Percentiles rank a stretch among this genome's conserved stretches.
Conservation (phyloP, 1,140 invertebrate species). For the Yoshiicerus persimilis region DNA sequence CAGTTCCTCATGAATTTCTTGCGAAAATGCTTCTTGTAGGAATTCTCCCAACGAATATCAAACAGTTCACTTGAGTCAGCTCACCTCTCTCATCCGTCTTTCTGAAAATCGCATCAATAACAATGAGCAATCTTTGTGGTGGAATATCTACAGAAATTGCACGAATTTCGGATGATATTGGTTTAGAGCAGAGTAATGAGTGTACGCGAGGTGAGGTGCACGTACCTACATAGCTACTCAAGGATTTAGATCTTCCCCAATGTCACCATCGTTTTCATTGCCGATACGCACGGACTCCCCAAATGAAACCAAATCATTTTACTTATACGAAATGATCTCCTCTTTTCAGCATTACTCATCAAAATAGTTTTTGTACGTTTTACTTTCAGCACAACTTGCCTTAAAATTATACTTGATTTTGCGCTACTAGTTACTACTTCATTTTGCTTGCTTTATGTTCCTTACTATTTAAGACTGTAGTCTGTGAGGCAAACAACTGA, state of each 20-base stretch:
- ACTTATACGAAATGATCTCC: background rate
- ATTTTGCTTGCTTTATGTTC: background rate
- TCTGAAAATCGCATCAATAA: background rate
- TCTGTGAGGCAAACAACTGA: background rate
- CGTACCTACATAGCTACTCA: background rate
- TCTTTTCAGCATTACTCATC: conserved; percentile 2
- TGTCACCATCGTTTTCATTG: conserved; percentile 15
- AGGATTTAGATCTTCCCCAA: background rate
- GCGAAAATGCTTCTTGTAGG: background rate
- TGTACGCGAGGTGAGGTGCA: background rate
- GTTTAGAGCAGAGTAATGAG: background rate
- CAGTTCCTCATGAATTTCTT: background rate
- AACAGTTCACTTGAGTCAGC: background rate
- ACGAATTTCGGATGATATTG: background rate
- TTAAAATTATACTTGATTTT: background rate
- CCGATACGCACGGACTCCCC: conserved; percentile 11
- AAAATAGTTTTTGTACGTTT: background rate
- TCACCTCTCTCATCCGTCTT: background rate
- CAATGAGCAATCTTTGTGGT: background rate
- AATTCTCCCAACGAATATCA: background rate
- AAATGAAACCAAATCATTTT: conserved; percentile 6
- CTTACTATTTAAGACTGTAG: background rate
- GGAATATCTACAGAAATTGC: background rate
- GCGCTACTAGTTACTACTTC: background rate
- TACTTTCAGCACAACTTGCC: background rate